Evolutionary conservation across 2,113 vertebrate genomes (phyloP).

Genomic region (Nesogale talazaci): DNA sequence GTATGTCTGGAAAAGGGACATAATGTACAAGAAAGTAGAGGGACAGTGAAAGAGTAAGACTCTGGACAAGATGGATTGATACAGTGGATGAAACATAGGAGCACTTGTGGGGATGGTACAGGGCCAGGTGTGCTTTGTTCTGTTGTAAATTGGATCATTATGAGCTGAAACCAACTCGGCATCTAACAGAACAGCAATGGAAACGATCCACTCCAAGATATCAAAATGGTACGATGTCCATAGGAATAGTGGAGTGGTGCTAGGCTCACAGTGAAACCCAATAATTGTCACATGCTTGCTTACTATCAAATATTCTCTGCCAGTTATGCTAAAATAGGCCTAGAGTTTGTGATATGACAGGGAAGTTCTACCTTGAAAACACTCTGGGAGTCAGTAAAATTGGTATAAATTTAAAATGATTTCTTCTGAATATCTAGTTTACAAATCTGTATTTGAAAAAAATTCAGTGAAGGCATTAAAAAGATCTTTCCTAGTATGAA

Average conservation of each 20-base stretch:
- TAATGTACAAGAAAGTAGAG: too few relatives aligned
- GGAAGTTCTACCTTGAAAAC: conserved; percentile 19
- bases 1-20: too few relatives aligned
- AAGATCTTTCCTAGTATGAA: conserved; percentile 40
- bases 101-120: too few relatives aligned
- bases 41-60: too few relatives aligned
- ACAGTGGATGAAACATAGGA: too few relatives aligned
- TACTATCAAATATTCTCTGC: background rate
- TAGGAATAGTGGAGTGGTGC: background rate
- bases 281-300: conserved; percentile 4
- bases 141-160: too few relatives aligned
- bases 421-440: conserved; percentile 45
- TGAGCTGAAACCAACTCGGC: too few relatives aligned
- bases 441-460: conserved; percentile 22
- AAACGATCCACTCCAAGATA: background rate
- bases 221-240: background rate
- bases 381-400: conserved; percentile 26
- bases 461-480: background rate
- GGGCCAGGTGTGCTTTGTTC: too few relatives aligned
- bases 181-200: too few relatives aligned
- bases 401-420: conserved; percentile 40
- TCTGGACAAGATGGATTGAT: too few relatives aligned
- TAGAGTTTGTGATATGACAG: background rate
- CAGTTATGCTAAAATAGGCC: background rate
- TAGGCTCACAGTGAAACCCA: background rate